phyloP scores from a whole-genome alignment of 2,113 vertebrate genomes.

The Thunnus maccoyii region DNA sequence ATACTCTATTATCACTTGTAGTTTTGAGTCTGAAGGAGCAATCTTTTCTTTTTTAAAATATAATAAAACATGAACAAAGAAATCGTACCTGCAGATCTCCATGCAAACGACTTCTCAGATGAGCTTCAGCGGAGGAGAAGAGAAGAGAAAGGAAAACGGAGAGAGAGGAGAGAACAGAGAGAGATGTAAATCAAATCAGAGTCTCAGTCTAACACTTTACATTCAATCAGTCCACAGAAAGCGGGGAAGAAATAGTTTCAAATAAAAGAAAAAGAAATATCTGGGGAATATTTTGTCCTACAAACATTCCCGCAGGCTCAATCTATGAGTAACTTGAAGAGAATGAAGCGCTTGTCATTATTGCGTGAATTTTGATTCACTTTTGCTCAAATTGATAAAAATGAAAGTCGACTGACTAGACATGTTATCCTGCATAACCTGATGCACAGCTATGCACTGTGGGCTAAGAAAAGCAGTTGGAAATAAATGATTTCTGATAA shows the following conservation, averaged over 20 bases:
- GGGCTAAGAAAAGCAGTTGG: neutral
- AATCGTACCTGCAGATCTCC: slow-evolving; percentile 95
- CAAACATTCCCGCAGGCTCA: neutral
- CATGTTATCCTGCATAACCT: neutral
- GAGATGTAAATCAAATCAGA: slow-evolving; percentile 53
- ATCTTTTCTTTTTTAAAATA: neutral
- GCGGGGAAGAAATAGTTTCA: neutral
- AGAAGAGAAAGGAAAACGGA: slow-evolving; percentile 16
- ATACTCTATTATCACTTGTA: neutral
- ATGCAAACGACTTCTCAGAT: slow-evolving; percentile 98
- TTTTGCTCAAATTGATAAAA: slow-evolving; percentile 6
- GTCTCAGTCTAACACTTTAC: slow-evolving; percentile 14
- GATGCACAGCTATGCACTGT: neutral
- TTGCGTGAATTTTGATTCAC: slow-evolving; percentile 11
- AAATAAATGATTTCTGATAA: neutral
- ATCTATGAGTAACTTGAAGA: neutral
- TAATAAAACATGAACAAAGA: neutral
- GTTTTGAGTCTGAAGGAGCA: neutral
- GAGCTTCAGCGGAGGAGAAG: slow-evolving; percentile 87
- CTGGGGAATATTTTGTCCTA: neutral
- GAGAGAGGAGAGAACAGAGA: slow-evolving; percentile 39
- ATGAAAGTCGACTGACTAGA: slow-evolving; percentile 1
- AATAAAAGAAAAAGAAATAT: neutral
- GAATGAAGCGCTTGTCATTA: neutral
- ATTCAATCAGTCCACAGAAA: slow-evolving; percentile 30